Evolutionary conservation across 1,140 invertebrate species (phyloP).

Genomic region (Brevipalpus yothersi): DNA sequence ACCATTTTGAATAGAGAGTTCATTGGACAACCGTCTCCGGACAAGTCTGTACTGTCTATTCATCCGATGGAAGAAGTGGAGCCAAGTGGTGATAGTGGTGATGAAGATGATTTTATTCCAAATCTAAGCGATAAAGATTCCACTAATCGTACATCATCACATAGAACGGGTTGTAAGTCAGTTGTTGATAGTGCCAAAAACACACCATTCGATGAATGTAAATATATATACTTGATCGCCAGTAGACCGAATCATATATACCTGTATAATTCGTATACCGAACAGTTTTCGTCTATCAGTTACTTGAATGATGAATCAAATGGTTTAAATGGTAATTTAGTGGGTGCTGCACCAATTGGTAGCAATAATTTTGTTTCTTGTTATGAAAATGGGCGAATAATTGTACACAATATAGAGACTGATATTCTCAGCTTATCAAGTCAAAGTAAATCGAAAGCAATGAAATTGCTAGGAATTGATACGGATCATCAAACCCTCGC

Average conservation of each 20-base stretch:
- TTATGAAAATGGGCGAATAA: slow-evolving; percentile 7
- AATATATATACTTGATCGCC: slow-evolving; percentile 2
- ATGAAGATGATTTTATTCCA: background rate
- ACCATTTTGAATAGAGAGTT: background rate
- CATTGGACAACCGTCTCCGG: slow-evolving; percentile 1
- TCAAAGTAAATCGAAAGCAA: slow-evolving; percentile 6
- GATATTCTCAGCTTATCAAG: slow-evolving; percentile 1
- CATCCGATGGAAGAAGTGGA: background rate
- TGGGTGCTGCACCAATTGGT: slow-evolving; percentile 4
- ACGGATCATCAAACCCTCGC: background rate
- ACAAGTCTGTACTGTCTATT: slow-evolving; percentile 5
- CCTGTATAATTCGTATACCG: slow-evolving; percentile 1
- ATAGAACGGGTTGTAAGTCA: background rate
- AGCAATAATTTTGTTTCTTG: slow-evolving; percentile 6
- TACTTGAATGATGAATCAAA: background rate
- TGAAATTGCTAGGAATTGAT: slow-evolving; percentile 7
- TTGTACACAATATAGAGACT: slow-evolving; percentile 4
- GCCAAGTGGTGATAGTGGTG: background rate
- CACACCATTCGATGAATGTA: background rate
- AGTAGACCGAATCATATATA: slow-evolving; percentile 2
- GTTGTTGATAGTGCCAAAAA: background rate
- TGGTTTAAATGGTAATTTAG: background rate
- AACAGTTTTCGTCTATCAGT: background rate
- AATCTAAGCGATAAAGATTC: background rate
- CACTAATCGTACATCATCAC: background rate